Base-by-base conservation (phyloP, 2,888 invertebrate genomes). In the Apoderus coryli region DNA sequence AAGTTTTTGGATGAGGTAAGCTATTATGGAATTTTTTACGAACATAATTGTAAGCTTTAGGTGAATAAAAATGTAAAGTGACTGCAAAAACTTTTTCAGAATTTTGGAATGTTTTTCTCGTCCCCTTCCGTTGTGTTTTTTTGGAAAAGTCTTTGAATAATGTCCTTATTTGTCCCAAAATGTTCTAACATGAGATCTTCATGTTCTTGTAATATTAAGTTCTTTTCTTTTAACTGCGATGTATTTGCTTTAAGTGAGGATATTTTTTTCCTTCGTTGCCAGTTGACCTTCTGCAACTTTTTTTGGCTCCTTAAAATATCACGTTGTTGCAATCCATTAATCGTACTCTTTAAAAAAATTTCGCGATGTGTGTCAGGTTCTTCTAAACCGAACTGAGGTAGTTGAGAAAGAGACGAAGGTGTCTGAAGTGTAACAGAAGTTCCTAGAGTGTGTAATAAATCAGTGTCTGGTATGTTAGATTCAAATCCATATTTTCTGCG, bases 21-120 rank as follows among this genome's bases (percentile, higher is more conserved):
- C 27, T 19, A 23, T 38, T 38, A 19, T 34, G 5, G 25, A 37
- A 38, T 25, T 28, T 34, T 27, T 31, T 11, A 5, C 35, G 24
- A 9, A 38, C 40, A 31, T 36, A 38, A n/a, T 12, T 23, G 10
- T 39, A 38, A 2, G 38, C 36, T 24, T 27, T 32, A 6, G 29
- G 29, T 16, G 34, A 37, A 14, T 29, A 37, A 25, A 34, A 37
- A 26, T 29, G 29, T 10, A 35, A 22, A 14, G 26, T 32, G 11
- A 33, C 5, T 3, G 32, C 32, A 22, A 32, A 32, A 22, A 23
- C 10, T 6, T 11, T 28, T 14, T 28, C 29, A 15, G 33, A 30
- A 25, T 33, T 25, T 28, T 32, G 23, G 24, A 28, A 32, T 12
- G 15, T 16, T 29, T 16, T 30, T 24, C 14, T 25, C 25, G 19